Evolutionary conservation across 2,113 vertebrate species (phyloP).

Genomic region (Syngnathoides biaculeatus): DNA sequence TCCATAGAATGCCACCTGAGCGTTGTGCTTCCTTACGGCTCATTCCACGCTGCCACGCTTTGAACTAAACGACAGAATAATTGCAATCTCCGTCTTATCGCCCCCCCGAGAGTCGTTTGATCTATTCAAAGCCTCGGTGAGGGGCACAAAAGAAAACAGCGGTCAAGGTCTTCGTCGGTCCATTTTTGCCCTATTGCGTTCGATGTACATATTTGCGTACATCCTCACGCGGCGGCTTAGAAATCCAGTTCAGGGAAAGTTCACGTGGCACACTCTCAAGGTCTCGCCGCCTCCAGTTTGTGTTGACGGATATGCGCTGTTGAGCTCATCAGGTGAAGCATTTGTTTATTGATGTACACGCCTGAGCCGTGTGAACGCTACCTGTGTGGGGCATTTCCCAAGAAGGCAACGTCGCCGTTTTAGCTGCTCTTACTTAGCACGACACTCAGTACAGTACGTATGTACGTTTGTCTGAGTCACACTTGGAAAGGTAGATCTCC

Average conservation of each 20-base stretch:
- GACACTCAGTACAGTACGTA: too few species aligned
- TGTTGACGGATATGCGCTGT: constrained; percentile 40
- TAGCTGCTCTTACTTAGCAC: too few species aligned
- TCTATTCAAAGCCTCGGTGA: constrained; percentile 26
- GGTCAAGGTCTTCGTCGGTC: constrained; percentile 38
- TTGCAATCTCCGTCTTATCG: constrained; percentile 69
- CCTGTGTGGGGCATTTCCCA: neutral
- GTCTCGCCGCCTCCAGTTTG: constrained; percentile 18
- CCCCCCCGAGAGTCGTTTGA: constrained; percentile 56
- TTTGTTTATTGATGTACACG: constrained; percentile 46
- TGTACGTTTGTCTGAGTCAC: neutral
- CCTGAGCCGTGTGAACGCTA: constrained; percentile 21
- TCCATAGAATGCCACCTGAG: constrained; percentile 55
- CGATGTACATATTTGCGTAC: constrained; percentile 23
- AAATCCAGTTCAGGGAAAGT: constrained; percentile 63
- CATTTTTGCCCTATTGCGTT: constrained; percentile 21
- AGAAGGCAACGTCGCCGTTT: neutral
- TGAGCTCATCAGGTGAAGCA: constrained; percentile 39
- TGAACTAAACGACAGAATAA: constrained; percentile 66
- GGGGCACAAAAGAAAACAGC: constrained; percentile 35
- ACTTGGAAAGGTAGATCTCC: neutral
- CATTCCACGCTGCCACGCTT: constrained; percentile 54
- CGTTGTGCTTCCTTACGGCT: constrained; percentile 54
- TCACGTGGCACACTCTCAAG: constrained; percentile 59
- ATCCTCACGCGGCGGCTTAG: constrained; percentile 23